Conservation (phyloP, 2,797 vertebrate genomes). For the Poecile montanus region DNA sequence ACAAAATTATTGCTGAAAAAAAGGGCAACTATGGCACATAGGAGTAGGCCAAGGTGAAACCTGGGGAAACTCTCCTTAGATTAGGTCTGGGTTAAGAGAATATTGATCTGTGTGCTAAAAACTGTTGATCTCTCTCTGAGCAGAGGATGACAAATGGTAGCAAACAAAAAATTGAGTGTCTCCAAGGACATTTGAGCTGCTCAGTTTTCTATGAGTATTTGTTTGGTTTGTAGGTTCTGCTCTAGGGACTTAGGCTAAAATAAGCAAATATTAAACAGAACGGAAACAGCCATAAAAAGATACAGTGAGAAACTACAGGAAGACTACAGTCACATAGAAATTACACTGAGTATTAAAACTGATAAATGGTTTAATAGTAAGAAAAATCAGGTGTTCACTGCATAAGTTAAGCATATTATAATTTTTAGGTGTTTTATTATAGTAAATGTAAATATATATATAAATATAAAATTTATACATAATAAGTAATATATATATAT, state of each 20-base stretch:
- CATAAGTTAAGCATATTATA: background rate
- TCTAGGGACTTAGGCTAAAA: constrained; percentile 76
- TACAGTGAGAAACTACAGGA: constrained; percentile 48
- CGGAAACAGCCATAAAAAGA: constrained; percentile 47
- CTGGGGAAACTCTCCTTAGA: constrained; percentile 88
- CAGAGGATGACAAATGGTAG: constrained; percentile 95
- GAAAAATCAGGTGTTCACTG: background rate
- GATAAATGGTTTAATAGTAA: background rate
- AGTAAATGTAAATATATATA: background rate
- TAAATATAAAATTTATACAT: too few relatives aligned
- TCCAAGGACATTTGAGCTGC: constrained; percentile 87
- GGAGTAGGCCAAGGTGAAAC: constrained; percentile 88
- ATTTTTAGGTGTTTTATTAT: background rate
- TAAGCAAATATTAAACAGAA: constrained; percentile 77
- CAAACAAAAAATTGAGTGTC: constrained; percentile 90
- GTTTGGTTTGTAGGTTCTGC: constrained; percentile 76
- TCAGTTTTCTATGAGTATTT: constrained; percentile 74
- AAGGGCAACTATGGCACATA: constrained; percentile 74
- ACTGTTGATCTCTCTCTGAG: constrained; percentile 98
- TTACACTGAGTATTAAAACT: background rate
- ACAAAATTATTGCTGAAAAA: constrained; percentile 85
- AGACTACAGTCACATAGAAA: constrained; percentile 36
- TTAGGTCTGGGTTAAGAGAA: constrained; percentile 96
- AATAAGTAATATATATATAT: too few relatives aligned
- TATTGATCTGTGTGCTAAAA: constrained; percentile 98